Base-by-base conservation (phyloP, 53 echinoderm and acorn worm genomes). In the Echinometra lucunter region DNA sequence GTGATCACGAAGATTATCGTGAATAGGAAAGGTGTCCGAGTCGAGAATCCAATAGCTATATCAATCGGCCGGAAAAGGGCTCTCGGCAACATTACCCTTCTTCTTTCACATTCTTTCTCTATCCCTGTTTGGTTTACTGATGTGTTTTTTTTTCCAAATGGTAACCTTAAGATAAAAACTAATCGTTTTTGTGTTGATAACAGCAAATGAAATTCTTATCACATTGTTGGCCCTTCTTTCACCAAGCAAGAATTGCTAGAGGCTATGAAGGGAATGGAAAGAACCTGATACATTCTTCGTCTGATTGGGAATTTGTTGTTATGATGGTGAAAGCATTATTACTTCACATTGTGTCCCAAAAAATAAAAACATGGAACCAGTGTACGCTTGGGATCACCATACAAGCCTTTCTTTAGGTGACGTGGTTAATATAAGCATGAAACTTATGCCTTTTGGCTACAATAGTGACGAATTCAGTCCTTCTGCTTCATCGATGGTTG, bases 101-200 rank as follows among this genome's bases (percentile, higher is more conserved):
- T 35, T 35, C 35, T 35, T 12, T 72, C 28, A 34, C 15, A 11
- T 72, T 35, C 72, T 72, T 35, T 35, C 72, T 44, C 23, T 83
- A 83, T 83, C 45, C 47, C 25, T 83, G n/a, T 83, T 83, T 83
- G 83, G 47, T 83, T 83, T 44, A 47, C 45, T 83, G 83, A 83
- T 44, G 44, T 44, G 83, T 83, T 83, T 53, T 83, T 83, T 53
- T 45, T 45, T 47, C 83, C 27, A 83, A 83, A 83, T 23, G 44
- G 47, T 27, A 83, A 83, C 45, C 12, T 25, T 44, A 70, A 32
- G 15, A 70, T 7, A 70, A 66, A 82, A 75, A 82, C 40, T 0
- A 82, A 82, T 82, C 83, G 17, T 42, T 83, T 83, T 32, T 83
- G 83, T 47, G 83, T 83, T 44, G 83, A 83, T 44, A 83, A 44